These are phyloP conservation scores for Icerya purchasi DNA, from an alignment of 2,888 invertebrate species.

Conservation along the genomic window DNA sequence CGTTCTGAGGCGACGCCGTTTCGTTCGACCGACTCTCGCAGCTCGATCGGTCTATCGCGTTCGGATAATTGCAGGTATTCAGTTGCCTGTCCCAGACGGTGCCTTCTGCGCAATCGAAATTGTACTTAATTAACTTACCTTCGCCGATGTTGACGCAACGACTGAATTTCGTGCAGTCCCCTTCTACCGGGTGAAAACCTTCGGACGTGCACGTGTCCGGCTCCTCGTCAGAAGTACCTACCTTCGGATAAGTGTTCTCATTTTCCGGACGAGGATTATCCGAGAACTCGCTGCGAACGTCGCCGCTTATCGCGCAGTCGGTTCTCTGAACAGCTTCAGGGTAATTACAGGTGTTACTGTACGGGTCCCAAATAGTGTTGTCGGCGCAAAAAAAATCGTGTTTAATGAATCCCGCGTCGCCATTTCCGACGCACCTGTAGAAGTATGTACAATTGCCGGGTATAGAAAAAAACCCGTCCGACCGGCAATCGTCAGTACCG, in stretches of 20 bases:
- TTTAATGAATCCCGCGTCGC: constrained; percentile 24
- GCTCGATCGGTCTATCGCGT: constrained; percentile 26
- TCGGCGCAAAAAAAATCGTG: constrained; percentile 33
- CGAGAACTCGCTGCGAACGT: neutral
- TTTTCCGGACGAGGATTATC: constrained; percentile 10
- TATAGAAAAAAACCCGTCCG: constrained; percentile 21
- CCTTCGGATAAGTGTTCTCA: constrained; percentile 7
- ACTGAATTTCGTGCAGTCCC: constrained; percentile 21
- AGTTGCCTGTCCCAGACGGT: constrained; percentile 53
- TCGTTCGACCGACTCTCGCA: constrained; percentile 17
- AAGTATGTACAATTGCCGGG: constrained; percentile 25
- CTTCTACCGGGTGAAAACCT: constrained; percentile 21
- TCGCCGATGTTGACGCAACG: constrained; percentile 21
- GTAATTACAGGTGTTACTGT: constrained; percentile 45
- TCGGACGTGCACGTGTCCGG: constrained; percentile 18
- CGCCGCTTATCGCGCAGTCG: constrained; percentile 14
- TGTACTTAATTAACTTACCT: constrained; percentile 38
- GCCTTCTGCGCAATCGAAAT: constrained; percentile 49
- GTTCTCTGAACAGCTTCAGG: constrained; percentile 32
- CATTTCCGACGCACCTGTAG: constrained; percentile 25
- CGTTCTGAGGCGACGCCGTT: constrained; percentile 7
- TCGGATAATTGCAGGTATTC: constrained; percentile 46
- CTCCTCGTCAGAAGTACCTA: constrained; percentile 4
- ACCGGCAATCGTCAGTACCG: no score
- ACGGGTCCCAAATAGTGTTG: constrained; percentile 37